These are phyloP conservation scores for Ectemnius cavifrons DNA, from an alignment of 2,888 invertebrate genomes.

Conservation along the genomic window DNA sequence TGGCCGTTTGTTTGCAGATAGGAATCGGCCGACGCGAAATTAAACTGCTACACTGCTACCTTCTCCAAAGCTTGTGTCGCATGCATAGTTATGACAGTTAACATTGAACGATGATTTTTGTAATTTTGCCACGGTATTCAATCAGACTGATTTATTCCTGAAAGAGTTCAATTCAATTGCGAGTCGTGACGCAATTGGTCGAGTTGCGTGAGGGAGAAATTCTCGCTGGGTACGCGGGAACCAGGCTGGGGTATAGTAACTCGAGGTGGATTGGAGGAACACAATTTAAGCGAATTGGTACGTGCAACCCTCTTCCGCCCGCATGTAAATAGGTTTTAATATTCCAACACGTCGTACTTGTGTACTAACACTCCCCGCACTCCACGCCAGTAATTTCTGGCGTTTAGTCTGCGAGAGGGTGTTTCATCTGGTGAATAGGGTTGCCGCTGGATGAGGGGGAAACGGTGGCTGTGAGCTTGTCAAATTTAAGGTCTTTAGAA, in stretches of 20 bases:
- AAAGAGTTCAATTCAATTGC: neutral
- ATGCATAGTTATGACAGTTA: neutral
- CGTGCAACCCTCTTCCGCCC: conserved; percentile 37
- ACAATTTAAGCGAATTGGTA: conserved; percentile 66
- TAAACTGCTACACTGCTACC: neutral
- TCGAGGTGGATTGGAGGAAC: conserved; percentile 56
- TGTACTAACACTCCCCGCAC: conserved; percentile 54
- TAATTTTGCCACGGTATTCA: too few species aligned
- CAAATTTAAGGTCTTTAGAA: conserved; percentile 45
- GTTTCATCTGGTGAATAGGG: conserved; percentile 51
- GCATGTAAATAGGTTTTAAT: conserved; percentile 67
- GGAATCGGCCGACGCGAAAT: neutral
- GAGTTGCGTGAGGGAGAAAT: neutral
- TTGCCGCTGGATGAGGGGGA: conserved; percentile 25
- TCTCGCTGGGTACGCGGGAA: neutral
- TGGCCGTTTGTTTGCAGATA: neutral
- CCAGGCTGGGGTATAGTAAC: conserved; percentile 24
- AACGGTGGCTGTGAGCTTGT: conserved; percentile 14
- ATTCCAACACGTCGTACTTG: conserved; percentile 58
- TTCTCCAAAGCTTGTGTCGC: too few species aligned
- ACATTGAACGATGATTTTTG: neutral
- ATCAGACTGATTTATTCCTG: neutral
- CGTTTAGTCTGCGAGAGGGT: conserved; percentile 60
- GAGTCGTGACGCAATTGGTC: neutral
- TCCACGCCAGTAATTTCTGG: conserved; percentile 66